Evolutionary conservation across 2,797 vertebrate species (phyloP), one percentile per base, ranked within the genome.

Genomic region (Pipistrellus pipistrellus): DNA sequence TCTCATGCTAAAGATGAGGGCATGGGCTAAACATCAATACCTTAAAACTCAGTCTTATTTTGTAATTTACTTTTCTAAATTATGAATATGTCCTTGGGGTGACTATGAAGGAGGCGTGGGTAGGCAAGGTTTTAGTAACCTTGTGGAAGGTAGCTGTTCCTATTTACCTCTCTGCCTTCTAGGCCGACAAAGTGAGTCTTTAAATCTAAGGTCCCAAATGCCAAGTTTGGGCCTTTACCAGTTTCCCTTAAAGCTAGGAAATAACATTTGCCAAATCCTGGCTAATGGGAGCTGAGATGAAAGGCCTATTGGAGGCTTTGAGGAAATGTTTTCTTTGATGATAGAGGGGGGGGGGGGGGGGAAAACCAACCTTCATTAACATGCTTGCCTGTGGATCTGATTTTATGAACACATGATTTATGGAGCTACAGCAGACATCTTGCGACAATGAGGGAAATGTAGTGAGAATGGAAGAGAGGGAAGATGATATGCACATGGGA

Each of bases 1-100:
- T 95, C 92, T 96, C 25, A 48, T 55, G 85, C 53, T 80, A 41
- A 91, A 51, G 4, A 30, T 88, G 77, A 69, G 35, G 59, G 0
- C 18, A 68, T 75, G n/a, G 5, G 13, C 13, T 46, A 78, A 73
- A 46, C 35, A 91, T 21, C 12, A 25, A 48, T 59, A 71, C 8
- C 15, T 75, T 92, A 96, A 93, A 57, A 17, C 3, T 80, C 17
- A 85, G 21, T 9, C 18, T 20, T 90, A 59, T 35, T 92, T 81
- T 86, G 81, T 27, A 59, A 80, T 38, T 91, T 75, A 9, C 75
- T 32, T 86, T 89, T 68, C 23, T 12, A 76, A 72, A 71, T 27
- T 17, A 1, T 57, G 3, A 44, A 12, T 75, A 2, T 64, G 53
- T 10, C 41, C 13, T 84, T 84, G 64, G 13, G 41, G 44, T 91